phyloP scores from a whole-genome alignment of 2,888 invertebrate genomes.

The Lasioglossum oenotherae region DNA sequence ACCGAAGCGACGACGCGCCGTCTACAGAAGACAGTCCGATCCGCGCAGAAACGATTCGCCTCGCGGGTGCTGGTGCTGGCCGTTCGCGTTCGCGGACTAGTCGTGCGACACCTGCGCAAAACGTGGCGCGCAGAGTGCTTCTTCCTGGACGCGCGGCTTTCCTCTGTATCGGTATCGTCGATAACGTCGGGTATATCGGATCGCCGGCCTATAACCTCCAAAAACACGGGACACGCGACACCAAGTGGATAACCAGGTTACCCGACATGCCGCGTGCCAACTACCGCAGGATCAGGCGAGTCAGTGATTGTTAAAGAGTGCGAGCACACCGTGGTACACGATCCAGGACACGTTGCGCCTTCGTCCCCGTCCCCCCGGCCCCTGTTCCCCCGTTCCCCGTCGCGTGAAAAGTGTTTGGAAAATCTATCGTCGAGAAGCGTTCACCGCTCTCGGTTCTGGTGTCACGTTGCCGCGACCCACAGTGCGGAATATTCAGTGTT shows the following conservation, averaged over 20 bases:
- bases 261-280: constrained; percentile 41
- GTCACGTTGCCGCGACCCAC: constrained; percentile 12
- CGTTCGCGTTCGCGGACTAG: constrained; percentile 22
- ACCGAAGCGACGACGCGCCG: constrained; percentile 61
- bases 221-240: not conserved
- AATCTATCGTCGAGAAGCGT: not conserved
- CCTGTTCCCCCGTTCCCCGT: not conserved
- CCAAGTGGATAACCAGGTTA: not conserved
- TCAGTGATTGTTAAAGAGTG: constrained; percentile 49
- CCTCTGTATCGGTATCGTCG: not conserved
- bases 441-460: constrained; percentile 12
- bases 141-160: not conserved
- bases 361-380: not conserved
- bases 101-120: constrained; percentile 16
- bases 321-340: not conserved
- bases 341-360: constrained; percentile 34
- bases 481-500: constrained; percentile 30
- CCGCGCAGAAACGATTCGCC: constrained; percentile 34
- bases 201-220: constrained; percentile 59
- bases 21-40: constrained; percentile 37
- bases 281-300: constrained; percentile 17
- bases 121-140: constrained; percentile 23
- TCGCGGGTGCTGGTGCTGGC: constrained; percentile 41
- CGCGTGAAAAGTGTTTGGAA: constrained; percentile 22
- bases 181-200: constrained; percentile 12